These are phyloP conservation scores for Clarias macrocephalus DNA, from an alignment of 2,113 vertebrate species.

Conservation along the genomic window DNA sequence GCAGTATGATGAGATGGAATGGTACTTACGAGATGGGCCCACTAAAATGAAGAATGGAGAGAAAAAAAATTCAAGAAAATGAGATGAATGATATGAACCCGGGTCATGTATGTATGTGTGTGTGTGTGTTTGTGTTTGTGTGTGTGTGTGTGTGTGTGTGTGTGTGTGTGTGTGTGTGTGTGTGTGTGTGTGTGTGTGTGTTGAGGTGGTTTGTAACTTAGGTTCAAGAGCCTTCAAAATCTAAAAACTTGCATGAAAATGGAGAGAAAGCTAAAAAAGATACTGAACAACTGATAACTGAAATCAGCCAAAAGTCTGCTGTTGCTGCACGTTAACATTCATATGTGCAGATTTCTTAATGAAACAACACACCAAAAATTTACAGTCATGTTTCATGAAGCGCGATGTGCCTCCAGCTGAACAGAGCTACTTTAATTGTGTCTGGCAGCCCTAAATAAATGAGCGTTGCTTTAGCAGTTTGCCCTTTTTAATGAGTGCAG, in stretches of 20 bases:
- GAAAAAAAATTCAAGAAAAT: conserved; percentile 60
- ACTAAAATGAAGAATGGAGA: conserved; percentile 70
- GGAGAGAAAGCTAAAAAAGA: neutral
- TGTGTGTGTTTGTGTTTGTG: neutral
- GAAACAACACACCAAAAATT: conserved; percentile 28
- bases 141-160: too few relatives aligned
- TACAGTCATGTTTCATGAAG: conserved; percentile 46
- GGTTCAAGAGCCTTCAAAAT: neutral
- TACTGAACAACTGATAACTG: too few relatives aligned
- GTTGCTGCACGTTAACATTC: conserved; percentile 30
- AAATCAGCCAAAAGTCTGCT: conserved; percentile 40
- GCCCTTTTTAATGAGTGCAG: conserved; percentile 60
- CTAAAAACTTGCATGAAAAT: neutral
- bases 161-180: too few relatives aligned
- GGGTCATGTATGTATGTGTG: neutral
- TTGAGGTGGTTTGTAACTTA: neutral
- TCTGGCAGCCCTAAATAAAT: conserved; percentile 67
- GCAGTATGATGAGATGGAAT: conserved; percentile 73
- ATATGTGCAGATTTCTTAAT: conserved; percentile 50
- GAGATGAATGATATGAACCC: conserved; percentile 44
- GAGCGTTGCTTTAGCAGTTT: conserved; percentile 59
- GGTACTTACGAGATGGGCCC: conserved; percentile 81
- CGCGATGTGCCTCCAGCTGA: conserved; percentile 52
- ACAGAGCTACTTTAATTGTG: conserved; percentile 64
- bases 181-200: too few relatives aligned